Percentiles rank a stretch among this genome's conserved stretches.
Conservation (phyloP, 2,797 vertebrate genomes). For the Spinus olivaceus region DNA sequence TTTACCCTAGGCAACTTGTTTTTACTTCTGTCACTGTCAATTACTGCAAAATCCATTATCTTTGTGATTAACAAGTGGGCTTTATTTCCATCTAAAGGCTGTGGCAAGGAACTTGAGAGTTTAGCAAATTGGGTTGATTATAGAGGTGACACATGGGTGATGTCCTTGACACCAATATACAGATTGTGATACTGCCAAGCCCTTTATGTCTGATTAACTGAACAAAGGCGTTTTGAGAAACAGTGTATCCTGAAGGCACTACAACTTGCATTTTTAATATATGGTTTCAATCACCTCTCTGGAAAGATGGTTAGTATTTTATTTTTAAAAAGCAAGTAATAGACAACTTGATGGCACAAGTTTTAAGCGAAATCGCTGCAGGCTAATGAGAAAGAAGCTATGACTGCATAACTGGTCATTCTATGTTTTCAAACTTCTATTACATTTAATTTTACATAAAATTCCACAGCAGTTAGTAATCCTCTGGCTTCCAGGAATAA, state of each 20-base stretch:
- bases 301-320: neutral
- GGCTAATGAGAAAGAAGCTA: neutral
- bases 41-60: slow-evolving; percentile 63
- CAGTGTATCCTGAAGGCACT: neutral
- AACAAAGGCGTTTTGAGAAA: neutral
- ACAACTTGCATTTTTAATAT: neutral
- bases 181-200: neutral
- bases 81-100: slow-evolving; percentile 48
- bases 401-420: neutral
- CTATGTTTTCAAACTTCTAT: neutral
- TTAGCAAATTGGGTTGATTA: slow-evolving; percentile 64
- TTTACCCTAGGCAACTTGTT: slow-evolving; percentile 28
- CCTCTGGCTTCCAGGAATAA: neutral
- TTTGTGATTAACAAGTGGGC: neutral
- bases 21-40: slow-evolving; percentile 53
- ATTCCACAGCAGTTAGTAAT: neutral
- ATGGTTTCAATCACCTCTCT: neutral
- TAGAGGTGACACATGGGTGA: slow-evolving; percentile 27
- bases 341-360: neutral
- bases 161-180: neutral
- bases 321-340: neutral
- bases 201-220: slow-evolving; percentile 19
- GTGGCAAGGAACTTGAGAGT: slow-evolving; percentile 2
- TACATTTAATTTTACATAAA: slow-evolving; percentile 35
- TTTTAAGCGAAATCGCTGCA: neutral